These are phyloP conservation scores for Lanius collurio DNA, from an alignment of 2,113 vertebrate species.

Conservation along the genomic window DNA sequence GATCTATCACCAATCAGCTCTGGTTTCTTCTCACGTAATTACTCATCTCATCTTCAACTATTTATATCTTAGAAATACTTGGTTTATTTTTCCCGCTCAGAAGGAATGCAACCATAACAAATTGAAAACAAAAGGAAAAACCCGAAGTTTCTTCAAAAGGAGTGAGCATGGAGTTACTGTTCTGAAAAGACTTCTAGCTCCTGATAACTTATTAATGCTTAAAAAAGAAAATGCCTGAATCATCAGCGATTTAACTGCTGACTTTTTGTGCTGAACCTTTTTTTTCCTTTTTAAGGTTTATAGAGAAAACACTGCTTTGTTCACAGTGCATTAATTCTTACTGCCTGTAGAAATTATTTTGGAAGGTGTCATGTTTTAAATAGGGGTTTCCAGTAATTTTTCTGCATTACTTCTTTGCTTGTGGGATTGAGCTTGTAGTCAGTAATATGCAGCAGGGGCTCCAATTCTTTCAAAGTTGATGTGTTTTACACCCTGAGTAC, in stretches of 20 bases:
- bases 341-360: conserved; percentile 64
- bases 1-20: conserved; percentile 38
- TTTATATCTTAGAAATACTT: conserved; percentile 46
- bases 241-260: not conserved
- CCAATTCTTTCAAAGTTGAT: conserved; percentile 2
- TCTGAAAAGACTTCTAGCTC: conserved; percentile 22
- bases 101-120: conserved; percentile 22
- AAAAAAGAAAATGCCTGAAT: conserved; percentile 24
- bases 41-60: conserved; percentile 40
- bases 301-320: conserved; percentile 58
- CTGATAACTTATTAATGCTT: conserved; percentile 44
- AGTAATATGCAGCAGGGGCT: conserved; percentile 22
- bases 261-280: conserved; percentile 38
- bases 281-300: not conserved
- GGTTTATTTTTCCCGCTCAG: conserved; percentile 13
- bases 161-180: not conserved
- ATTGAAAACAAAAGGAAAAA: conserved; percentile 44
- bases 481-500: not conserved
- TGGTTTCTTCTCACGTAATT: conserved; percentile 41
- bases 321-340: conserved; percentile 63
- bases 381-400: conserved; percentile 63
- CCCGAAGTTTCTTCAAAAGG: not conserved
- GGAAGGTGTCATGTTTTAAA: conserved; percentile 67
- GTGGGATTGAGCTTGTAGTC: conserved; percentile 6
- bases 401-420: conserved; percentile 47